Conservation (phyloP, 2,888 invertebrate genomes). For the Toxonevra muliebris region DNA sequence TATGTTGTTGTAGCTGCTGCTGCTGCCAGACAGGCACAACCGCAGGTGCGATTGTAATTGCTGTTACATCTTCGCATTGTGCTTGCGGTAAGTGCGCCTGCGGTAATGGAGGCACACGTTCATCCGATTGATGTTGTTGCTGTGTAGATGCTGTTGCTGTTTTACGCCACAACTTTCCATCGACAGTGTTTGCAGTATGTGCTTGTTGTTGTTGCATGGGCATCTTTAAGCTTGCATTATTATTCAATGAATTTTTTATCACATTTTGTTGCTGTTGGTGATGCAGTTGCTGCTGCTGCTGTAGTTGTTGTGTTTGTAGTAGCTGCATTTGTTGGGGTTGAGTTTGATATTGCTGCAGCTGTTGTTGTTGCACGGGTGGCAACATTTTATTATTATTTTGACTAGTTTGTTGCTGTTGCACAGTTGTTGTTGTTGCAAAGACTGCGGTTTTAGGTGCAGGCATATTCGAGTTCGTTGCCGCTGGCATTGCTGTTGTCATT, state of each 20-base stretch:
- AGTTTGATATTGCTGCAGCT: slow-evolving; percentile 36
- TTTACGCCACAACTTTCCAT: too few relatives aligned
- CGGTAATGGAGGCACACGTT: slow-evolving; percentile 50
- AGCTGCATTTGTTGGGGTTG: slow-evolving; percentile 38
- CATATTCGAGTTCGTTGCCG: slow-evolving; percentile 11
- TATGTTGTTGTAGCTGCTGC: slow-evolving; percentile 14
- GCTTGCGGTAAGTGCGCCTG: slow-evolving; percentile 43
- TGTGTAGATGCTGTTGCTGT: slow-evolving; percentile 21
- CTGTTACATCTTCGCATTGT: slow-evolving; percentile 20
- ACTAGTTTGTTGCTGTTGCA: slow-evolving; percentile 41
- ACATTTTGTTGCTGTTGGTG: slow-evolving; percentile 42
- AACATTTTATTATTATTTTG: slow-evolving; percentile 47
- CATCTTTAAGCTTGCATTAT: slow-evolving; percentile 28
- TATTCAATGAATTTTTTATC: slow-evolving; percentile 38
- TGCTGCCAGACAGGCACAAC: slow-evolving; percentile 3
- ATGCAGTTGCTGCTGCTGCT: slow-evolving; percentile 42
- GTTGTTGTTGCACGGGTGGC: slow-evolving; percentile 40
- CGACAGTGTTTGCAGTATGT: background rate
- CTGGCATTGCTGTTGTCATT: slow-evolving; percentile 36
- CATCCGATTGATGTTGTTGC: slow-evolving; percentile 31
- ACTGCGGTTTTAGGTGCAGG: slow-evolving; percentile 25
- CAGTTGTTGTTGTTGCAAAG: slow-evolving; percentile 12
- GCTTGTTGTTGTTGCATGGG: slow-evolving; percentile 16
- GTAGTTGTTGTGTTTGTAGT: slow-evolving; percentile 27
- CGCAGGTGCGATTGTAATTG: background rate